Evolutionary conservation across 2,888 invertebrate genomes (phyloP), one percentile per base, ranked within the genome.

Genomic region (Drosophila parthenogenetica): DNA sequence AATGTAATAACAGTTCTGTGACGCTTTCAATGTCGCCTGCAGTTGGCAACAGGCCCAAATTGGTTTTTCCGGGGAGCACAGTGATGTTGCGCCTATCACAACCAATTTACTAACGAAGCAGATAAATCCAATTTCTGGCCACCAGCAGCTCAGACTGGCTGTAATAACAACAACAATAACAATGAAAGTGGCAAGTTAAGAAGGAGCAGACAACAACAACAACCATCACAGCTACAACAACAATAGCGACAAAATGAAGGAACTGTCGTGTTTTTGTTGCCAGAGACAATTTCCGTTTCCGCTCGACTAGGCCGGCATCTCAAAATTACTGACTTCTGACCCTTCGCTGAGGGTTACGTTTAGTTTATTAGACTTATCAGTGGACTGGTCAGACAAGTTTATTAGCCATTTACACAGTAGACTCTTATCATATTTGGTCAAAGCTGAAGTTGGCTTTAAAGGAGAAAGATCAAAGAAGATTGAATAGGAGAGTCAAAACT

Each of bases 61-160:
- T 69, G 60, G 29, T 46, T 59, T 54, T 71, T 59, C 55, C 57
- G 45, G 62, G 54, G 46, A 50, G 63, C 58, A 65, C 63, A 69
- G 64, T 73, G 75, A 73, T 60, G 83, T 69, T 78, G 75, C 82
- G 85, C 87, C 85, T 85, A 85, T 85, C 85, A 87, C 87, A 87
- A 77, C 85, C 85, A 86, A 89, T 86, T 86, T 86, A 89, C 85
- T 89, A 89, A 89, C 85, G 85, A 89, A 87, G 85, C 86, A 86
- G 87, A 86, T 89, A 89, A 86, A 89, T 89, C 82, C 88, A 86
- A 86, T 86, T 86, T 86, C 78, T 86, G 80, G 76, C 70, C 73
- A 67, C 60, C 60, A 69, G 68, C 80, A 63, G 78, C 76, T 65
- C 51, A 62, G 53, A 37, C 53, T 40, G 35, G 43, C 64, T 55